Evolutionary conservation across 2,113 vertebrate species (phyloP).

Genomic region (Malurus elegans): DNA sequence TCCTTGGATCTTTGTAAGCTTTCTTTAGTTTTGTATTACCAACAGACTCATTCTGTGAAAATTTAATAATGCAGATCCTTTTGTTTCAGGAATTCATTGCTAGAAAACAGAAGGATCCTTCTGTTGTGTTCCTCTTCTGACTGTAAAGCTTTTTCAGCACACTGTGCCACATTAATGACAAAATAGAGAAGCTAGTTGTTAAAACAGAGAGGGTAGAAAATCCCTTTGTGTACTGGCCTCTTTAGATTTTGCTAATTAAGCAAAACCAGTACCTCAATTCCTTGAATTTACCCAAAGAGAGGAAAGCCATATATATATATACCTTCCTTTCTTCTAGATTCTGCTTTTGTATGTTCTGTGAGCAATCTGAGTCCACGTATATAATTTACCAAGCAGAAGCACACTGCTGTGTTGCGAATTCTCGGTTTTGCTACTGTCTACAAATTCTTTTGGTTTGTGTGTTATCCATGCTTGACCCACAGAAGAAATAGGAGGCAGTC

Average conservation of each 20-base stretch:
- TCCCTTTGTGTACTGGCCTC: neutral
- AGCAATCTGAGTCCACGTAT: neutral
- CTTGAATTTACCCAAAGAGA: neutral
- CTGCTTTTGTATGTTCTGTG: neutral
- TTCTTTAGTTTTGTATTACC: neutral
- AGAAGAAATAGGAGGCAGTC: neutral
- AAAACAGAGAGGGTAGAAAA: neutral
- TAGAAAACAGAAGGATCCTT: neutral
- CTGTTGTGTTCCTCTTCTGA: neutral
- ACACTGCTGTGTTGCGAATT: neutral
- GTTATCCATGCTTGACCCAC: neutral
- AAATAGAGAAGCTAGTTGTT: neutral
- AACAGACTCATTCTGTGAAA: neutral
- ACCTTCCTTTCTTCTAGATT: neutral
- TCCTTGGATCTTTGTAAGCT: neutral
- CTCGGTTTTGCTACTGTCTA: neutral
- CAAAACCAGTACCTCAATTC: neutral
- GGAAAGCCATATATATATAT: neutral
- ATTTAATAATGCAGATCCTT: slow-evolving; percentile 15
- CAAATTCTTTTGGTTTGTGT: neutral
- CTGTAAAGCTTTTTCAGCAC: neutral
- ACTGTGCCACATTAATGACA: neutral
- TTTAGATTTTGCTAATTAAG: neutral
- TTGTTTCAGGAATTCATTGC: neutral
- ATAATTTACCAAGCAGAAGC: neutral